These are phyloP conservation scores for Mechanitis messenoides DNA, from an alignment of 2,888 invertebrate genomes.

Conservation along the genomic window DNA sequence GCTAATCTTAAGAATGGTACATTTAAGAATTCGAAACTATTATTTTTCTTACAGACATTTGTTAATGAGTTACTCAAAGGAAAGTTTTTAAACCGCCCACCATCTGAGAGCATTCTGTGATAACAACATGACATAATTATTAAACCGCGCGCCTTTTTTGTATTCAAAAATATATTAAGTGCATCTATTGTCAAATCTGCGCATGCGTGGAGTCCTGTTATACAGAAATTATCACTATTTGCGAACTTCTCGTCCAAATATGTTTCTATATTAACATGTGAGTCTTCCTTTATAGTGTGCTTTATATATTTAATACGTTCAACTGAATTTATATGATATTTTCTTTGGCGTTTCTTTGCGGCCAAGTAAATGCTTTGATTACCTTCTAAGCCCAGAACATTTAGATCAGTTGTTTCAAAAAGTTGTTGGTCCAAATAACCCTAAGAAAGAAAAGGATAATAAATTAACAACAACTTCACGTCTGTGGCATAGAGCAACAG, in stretches of 20 bases:
- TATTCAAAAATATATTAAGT: conserved; percentile 79
- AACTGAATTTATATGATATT: conserved; percentile 70
- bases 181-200: conserved; percentile 84
- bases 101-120: conserved; percentile 76
- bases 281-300: conserved; percentile 74
- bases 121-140: conserved; percentile 88
- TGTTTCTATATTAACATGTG: conserved; percentile 58
- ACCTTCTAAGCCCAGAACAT: conserved; percentile 82
- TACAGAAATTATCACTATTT: conserved; percentile 47
- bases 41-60: conserved; percentile 43
- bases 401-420: conserved; percentile 72
- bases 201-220: conserved; percentile 84
- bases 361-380: conserved; percentile 71
- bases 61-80: conserved; percentile 78
- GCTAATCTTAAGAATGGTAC: conserved; percentile 84
- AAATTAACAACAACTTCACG: too few relatives aligned
- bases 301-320: conserved; percentile 76
- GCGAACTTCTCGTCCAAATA: conserved; percentile 58
- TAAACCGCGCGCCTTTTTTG: conserved; percentile 73
- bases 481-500: too few relatives aligned
- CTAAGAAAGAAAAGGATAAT: conserved; percentile 52
- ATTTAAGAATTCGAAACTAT: conserved; percentile 65
- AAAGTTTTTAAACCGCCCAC: conserved; percentile 76
- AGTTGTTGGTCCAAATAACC: conserved; percentile 85
- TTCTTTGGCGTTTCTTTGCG: conserved; percentile 76